phyloP scores from a whole-genome alignment of 2,888 invertebrate species.

The Sarcophaga subvicina region DNA sequence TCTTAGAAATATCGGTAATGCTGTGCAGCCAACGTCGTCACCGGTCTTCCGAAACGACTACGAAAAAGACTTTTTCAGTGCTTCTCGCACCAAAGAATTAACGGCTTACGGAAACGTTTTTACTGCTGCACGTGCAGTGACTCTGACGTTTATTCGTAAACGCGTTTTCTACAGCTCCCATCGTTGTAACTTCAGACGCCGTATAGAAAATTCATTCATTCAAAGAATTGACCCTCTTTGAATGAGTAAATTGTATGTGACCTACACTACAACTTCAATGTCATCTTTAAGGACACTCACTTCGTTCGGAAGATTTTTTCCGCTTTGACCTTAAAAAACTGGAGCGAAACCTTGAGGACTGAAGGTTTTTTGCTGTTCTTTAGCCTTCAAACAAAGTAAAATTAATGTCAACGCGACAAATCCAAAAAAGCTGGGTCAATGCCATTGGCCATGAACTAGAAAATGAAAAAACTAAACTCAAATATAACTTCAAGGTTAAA shows the following conservation, averaged over 20 bases:
- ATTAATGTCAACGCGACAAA: conserved; percentile 53
- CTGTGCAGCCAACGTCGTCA: conserved; percentile 76
- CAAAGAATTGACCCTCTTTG: not conserved
- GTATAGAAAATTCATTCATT: not conserved
- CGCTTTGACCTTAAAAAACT: conserved; percentile 62
- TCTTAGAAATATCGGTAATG: conserved; percentile 81
- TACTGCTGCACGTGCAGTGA: conserved; percentile 25
- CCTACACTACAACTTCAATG: conserved; percentile 28
- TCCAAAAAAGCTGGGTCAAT: conserved; percentile 65
- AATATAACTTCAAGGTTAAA: conserved; percentile 34
- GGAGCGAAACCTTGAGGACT: conserved; percentile 58
- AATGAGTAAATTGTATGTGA: conserved; percentile 2
- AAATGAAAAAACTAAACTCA: not conserved
- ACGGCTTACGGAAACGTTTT: conserved; percentile 24
- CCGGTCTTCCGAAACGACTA: conserved; percentile 64
- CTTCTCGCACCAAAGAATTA: conserved; percentile 1
- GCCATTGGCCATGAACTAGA: conserved; percentile 64
- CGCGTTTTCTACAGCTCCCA: not conserved
- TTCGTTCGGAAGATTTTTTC: conserved; percentile 16
- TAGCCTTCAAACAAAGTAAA: conserved; percentile 11
- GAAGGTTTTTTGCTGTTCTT: conserved; percentile 64
- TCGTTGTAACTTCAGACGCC: not conserved
- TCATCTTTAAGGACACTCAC: conserved; percentile 36
- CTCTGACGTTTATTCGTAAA: conserved; percentile 28
- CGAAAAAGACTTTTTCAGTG: conserved; percentile 38